Conservation (phyloP, 2,797 vertebrate genomes). For the Leptodactylus fallax region DNA sequence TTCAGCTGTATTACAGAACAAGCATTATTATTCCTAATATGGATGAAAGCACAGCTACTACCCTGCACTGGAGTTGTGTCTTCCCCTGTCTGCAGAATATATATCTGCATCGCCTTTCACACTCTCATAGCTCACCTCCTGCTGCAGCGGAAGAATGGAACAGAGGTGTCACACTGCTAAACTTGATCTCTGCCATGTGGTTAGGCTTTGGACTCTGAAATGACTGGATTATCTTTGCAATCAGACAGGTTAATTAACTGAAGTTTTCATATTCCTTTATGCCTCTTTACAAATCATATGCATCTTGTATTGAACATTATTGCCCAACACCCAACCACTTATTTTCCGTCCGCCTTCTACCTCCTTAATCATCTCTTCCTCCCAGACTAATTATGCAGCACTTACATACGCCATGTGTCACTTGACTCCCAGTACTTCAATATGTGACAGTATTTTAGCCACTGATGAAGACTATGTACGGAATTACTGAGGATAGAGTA, state of each 20-base stretch:
- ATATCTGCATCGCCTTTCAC: slow-evolving; percentile 65
- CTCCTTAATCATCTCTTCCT: slow-evolving; percentile 61
- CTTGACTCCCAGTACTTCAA: slow-evolving; percentile 55
- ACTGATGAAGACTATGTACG: slow-evolving; percentile 43
- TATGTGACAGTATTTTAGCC: slow-evolving; percentile 53
- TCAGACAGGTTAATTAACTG: slow-evolving; percentile 67
- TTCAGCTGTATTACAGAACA: slow-evolving; percentile 63
- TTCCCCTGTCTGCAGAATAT: slow-evolving; percentile 66
- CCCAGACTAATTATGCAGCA: slow-evolving; percentile 59
- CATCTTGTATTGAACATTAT: slow-evolving; percentile 58
- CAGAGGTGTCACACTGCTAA: slow-evolving; percentile 68
- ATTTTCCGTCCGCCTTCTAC: slow-evolving; percentile 39
- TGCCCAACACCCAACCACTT: slow-evolving; percentile 56
- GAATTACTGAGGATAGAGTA: neutral
- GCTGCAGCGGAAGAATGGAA: slow-evolving; percentile 69
- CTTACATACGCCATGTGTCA: slow-evolving; percentile 65
- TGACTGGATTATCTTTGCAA: slow-evolving; percentile 65
- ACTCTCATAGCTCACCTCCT: slow-evolving; percentile 68
- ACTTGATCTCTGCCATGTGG: slow-evolving; percentile 66
- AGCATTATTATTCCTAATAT: slow-evolving; percentile 62
- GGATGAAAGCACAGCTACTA: slow-evolving; percentile 65
- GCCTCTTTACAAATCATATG: slow-evolving; percentile 49
- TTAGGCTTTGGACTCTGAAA: slow-evolving; percentile 65
- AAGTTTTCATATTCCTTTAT: slow-evolving; percentile 60
- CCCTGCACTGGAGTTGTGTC: slow-evolving; percentile 63